Conservation (phyloP, 2,888 invertebrate species). For the Eupithecia abbreviata region DNA sequence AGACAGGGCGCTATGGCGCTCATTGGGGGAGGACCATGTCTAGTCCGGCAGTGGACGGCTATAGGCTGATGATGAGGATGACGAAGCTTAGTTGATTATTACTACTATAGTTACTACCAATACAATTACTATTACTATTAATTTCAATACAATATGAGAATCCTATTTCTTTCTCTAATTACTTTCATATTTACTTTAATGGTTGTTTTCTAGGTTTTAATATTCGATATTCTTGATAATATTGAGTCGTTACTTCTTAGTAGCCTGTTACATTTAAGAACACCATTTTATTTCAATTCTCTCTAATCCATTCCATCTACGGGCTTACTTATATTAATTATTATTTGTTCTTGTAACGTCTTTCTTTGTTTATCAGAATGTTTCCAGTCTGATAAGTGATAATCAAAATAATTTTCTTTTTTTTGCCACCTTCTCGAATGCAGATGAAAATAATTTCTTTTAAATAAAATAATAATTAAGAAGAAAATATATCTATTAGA, state of each 20-base stretch:
- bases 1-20: too few species aligned
- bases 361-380: neutral
- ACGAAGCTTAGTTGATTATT: too few species aligned
- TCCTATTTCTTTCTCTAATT: too few species aligned
- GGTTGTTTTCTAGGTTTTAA: constrained; percentile 8
- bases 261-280: neutral
- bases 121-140: too few species aligned
- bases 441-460: neutral
- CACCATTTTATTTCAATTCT: neutral
- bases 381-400: neutral
- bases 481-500: too few species aligned
- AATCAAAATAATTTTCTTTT: neutral
- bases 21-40: too few species aligned
- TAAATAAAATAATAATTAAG: too few species aligned
- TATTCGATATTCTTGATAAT: constrained; percentile 12
- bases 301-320: neutral
- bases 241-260: constrained; percentile 11
- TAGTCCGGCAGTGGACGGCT: too few species aligned
- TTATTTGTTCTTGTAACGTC: neutral
- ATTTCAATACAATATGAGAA: too few species aligned
- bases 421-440: neutral
- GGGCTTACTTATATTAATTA: neutral
- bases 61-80: too few species aligned
- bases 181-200: constrained; percentile 13
- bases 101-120: too few species aligned